phyloP scores from a whole-genome alignment of 2,113 vertebrate genomes.

The Phalacrocorax pelagicus region DNA sequence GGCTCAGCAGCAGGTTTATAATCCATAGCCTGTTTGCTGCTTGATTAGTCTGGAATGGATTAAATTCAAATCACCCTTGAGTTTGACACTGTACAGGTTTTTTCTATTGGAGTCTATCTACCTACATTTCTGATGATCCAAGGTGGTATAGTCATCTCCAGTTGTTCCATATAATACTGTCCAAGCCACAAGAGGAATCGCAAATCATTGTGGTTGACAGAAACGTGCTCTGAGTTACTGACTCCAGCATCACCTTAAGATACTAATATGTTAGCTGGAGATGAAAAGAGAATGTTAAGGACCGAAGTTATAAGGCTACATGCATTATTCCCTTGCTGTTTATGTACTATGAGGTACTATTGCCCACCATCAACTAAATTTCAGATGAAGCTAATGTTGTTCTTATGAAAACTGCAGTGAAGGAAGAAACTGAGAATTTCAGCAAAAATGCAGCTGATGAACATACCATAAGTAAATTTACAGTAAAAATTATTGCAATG shows the following conservation, averaged over 20 bases:
- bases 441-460: background rate
- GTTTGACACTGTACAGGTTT: background rate
- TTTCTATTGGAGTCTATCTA: background rate
- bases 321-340: background rate
- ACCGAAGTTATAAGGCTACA: background rate
- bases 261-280: background rate
- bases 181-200: slow-evolving; percentile 63
- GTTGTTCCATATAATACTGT: slow-evolving; percentile 53
- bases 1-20: background rate
- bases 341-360: background rate
- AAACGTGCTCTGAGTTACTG: slow-evolving; percentile 57
- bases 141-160: slow-evolving; percentile 47
- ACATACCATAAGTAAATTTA: background rate
- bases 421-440: background rate
- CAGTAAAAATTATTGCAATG: background rate
- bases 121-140: slow-evolving; percentile 66
- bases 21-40: background rate
- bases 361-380: background rate
- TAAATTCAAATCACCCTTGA: background rate
- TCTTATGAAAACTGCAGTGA: background rate
- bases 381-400: background rate
- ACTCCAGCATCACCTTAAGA: slow-evolving; percentile 70
- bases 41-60: background rate
- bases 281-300: background rate
- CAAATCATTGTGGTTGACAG: slow-evolving; percentile 57